Base-by-base conservation (phyloP, 1,140 invertebrate genomes). In the Vanessa atalanta region DNA sequence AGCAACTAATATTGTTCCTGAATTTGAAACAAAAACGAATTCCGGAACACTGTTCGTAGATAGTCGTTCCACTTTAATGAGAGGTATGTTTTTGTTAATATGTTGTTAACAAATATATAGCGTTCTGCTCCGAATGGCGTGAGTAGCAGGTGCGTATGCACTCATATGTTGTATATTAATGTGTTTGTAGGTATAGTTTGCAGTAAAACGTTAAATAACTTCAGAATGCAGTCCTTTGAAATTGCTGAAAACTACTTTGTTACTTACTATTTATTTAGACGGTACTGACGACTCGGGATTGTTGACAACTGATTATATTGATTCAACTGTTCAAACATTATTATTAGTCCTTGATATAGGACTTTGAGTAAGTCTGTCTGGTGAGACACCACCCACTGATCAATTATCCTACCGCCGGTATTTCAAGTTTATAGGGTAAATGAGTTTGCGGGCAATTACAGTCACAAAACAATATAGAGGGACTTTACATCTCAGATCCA, bases 71-170 rank as follows among this genome's bases (percentile, higher is more conserved):
- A 53, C 50, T 53, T 23, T 65, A 65, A 72, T 65, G 31, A 55
- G 47, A 57, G 50, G 26, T 11, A 48, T 43, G 37, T 50, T 63
- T 63, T 70, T 51, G 70, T 63, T 53, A 72, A 31, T 12, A 31
- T 67, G 23, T 16, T 67, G 65, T 65, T 65, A 72, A 72, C 70
- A 72, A 72, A 69, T 69, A 61, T 60, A 60, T 48, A 31, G 48
- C 71, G 76, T 77, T 77, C 72, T 70, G 76, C 76, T 77, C 76
- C 73, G 72, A 77, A 77, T 77, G 65, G 55, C 60, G 68, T 16
- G 67, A 13, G 55, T n/a, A 26, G 20, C 20, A 57, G 55, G 16
- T 57, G 55, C 55, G 55, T 26, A 57, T 20, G 15, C n/a, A 16
- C 55, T 53, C n/a, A 2, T 7, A 53, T n/a, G 6, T 53, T 53